Evolutionary conservation across 2,888 invertebrate genomes (phyloP).

Genomic region (Pterobdella sp.): DNA sequence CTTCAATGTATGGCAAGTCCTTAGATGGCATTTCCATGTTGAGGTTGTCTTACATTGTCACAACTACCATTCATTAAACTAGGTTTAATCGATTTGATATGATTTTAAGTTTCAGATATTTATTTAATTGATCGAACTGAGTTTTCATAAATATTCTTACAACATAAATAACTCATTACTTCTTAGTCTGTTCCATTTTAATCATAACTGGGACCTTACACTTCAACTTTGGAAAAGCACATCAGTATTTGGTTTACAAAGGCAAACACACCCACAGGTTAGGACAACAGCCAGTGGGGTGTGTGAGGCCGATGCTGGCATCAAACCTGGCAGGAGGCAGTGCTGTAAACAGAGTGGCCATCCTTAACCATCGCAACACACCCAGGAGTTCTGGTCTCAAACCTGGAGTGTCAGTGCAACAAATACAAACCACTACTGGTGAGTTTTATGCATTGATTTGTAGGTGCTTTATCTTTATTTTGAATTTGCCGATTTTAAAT

Average conservation of each 20-base stretch:
- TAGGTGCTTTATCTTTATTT: not conserved
- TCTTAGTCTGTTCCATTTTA: too few relatives aligned
- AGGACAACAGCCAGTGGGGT: constrained; percentile 55
- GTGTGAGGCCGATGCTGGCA: constrained; percentile 74
- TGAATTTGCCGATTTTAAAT: not conserved
- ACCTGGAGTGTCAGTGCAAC: constrained; percentile 89
- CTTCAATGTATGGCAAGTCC: constrained; percentile 21
- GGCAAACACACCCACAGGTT: constrained; percentile 11
- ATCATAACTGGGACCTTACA: too few relatives aligned
- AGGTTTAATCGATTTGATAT: too few relatives aligned
- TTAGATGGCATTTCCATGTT: constrained; percentile 22
- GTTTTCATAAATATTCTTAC: too few relatives aligned
- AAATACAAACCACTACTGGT: constrained; percentile 82
- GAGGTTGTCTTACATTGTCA: constrained; percentile 12
- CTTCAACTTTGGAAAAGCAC: too few relatives aligned
- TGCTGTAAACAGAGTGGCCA: constrained; percentile 31
- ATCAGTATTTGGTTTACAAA: too few relatives aligned
- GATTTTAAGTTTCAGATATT: too few relatives aligned
- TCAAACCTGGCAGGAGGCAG: constrained; percentile 42
- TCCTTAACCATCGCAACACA: constrained; percentile 34
- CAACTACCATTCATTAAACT: too few relatives aligned
- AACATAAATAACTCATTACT: too few relatives aligned
- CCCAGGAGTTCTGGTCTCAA: constrained; percentile 34
- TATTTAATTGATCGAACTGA: too few relatives aligned
- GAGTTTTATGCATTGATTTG: not conserved